These are phyloP conservation scores for Alosa sapidissima DNA, from an alignment of 2,797 vertebrate genomes.

Conservation along the genomic window DNA sequence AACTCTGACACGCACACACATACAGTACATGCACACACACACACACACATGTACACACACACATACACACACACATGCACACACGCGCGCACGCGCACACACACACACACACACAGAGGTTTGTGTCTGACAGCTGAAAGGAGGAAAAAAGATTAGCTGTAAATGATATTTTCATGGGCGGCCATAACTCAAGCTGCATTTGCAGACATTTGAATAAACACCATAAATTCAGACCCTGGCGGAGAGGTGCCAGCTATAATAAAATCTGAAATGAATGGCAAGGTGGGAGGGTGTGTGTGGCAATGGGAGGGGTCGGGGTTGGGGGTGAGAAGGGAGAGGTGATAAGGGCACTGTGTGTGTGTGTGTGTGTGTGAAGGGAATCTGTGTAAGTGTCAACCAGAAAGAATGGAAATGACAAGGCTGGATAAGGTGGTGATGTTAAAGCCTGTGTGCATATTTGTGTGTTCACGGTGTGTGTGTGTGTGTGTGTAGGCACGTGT, in stretches of 20 bases:
- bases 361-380: neutral
- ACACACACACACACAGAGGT: neutral
- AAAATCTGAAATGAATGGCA: slow-evolving; percentile 51
- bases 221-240: slow-evolving; percentile 45
- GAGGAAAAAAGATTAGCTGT: slow-evolving; percentile 52
- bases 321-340: neutral
- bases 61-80: slow-evolving; percentile 6
- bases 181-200: slow-evolving; percentile 53
- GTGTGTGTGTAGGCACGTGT: slow-evolving; percentile 19
- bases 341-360: neutral
- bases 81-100: neutral
- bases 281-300: slow-evolving; percentile 26
- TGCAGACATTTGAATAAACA: slow-evolving; percentile 58
- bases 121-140: slow-evolving; percentile 37
- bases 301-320: neutral
- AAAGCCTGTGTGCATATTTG: slow-evolving; percentile 5
- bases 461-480: slow-evolving; percentile 15
- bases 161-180: slow-evolving; percentile 56
- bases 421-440: neutral
- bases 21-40: neutral
- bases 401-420: no score
- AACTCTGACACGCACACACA: no score
- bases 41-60: slow-evolving; percentile 8
- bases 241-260: slow-evolving; percentile 48
- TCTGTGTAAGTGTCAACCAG: neutral